A percentile compares a stretch with the other conserved stretches of the same genome.
phyloP scores from a whole-genome alignment of 2,888 invertebrate genomes.

The Callyntrura sp. region DNA sequence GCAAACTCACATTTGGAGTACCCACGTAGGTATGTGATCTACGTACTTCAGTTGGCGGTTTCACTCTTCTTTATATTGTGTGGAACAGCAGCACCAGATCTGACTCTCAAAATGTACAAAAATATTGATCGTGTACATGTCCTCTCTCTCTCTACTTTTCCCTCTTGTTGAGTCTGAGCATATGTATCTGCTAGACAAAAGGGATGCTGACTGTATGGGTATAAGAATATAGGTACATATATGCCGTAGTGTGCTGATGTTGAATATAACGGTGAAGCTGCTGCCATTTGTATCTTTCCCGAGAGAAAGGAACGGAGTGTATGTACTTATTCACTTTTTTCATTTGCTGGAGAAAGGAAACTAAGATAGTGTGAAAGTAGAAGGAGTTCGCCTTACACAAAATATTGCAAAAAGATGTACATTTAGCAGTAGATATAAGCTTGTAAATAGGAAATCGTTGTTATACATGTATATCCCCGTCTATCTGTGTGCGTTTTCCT shows the following conservation, averaged over 20 bases:
- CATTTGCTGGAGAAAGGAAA: constrained; percentile 7
- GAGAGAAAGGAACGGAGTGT: too few species aligned
- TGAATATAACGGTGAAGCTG: neutral
- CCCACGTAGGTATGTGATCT: constrained; percentile 28
- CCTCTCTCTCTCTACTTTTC: constrained; percentile 52
- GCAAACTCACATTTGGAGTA: neutral
- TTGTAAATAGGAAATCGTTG: neutral
- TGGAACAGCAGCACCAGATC: constrained; percentile 9
- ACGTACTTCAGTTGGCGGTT: constrained; percentile 60
- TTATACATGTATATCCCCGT: too few species aligned
- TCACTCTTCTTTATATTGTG: constrained; percentile 27
- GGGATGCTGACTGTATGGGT: constrained; percentile 17
- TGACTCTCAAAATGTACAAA: constrained; percentile 41
- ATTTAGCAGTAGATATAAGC: neutral
- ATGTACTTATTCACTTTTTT: constrained; percentile 1
- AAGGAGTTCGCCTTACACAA: too few species aligned
- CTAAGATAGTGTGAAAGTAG: neutral
- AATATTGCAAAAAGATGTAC: neutral
- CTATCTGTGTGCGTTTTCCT: neutral
- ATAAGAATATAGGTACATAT: neutral
- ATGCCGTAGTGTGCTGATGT: neutral
- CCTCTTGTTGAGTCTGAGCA: constrained; percentile 50
- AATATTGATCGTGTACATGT: constrained; percentile 67
- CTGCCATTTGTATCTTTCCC: neutral
- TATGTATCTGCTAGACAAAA: neutral